phyloP scores from a whole-genome alignment of 2,113 vertebrate species.

The Poeciliopsis prolifica region DNA sequence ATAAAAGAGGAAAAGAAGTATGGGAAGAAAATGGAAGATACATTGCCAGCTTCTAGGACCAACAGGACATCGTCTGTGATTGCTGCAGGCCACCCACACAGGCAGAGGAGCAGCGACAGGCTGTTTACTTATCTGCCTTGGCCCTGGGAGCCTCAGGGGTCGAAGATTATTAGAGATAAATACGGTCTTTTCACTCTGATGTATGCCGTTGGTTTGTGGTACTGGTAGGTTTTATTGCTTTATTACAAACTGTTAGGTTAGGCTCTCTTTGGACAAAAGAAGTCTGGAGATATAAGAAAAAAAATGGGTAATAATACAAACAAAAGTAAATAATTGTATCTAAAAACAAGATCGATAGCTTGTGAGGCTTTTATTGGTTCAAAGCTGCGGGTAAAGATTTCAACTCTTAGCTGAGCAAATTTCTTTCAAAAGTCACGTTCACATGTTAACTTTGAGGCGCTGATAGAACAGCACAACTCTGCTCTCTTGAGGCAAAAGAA shows the following conservation, averaged over 20 bases:
- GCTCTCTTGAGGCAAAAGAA: slow-evolving; percentile 57
- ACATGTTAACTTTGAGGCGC: neutral
- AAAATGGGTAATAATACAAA: neutral
- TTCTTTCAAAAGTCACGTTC: neutral
- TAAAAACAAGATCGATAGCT: neutral
- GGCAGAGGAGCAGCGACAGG: slow-evolving; percentile 50
- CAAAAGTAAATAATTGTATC: neutral
- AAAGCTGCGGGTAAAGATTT: slow-evolving; percentile 1
- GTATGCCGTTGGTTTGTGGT: neutral
- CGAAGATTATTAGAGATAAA: slow-evolving; percentile 60
- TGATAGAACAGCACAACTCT: slow-evolving; percentile 50
- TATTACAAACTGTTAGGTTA: neutral
- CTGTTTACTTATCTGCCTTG: slow-evolving; percentile 61
- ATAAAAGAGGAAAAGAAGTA: slow-evolving; percentile 50
- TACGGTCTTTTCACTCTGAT: slow-evolving; percentile 14
- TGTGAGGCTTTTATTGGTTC: neutral
- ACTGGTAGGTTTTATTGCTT: neutral
- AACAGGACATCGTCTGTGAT: slow-evolving; percentile 59
- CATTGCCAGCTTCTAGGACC: slow-evolving; percentile 45
- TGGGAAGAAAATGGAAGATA: slow-evolving; percentile 39
- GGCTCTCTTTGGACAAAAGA: neutral
- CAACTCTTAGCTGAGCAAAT: neutral
- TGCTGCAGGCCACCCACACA: slow-evolving; percentile 66
- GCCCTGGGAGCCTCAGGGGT: slow-evolving; percentile 47
- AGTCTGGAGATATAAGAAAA: neutral